Percentiles rank a stretch among this genome's conserved stretches.
phyloP scores from a whole-genome alignment of 2,888 invertebrate genomes.

The Epinotia demarniana region DNA sequence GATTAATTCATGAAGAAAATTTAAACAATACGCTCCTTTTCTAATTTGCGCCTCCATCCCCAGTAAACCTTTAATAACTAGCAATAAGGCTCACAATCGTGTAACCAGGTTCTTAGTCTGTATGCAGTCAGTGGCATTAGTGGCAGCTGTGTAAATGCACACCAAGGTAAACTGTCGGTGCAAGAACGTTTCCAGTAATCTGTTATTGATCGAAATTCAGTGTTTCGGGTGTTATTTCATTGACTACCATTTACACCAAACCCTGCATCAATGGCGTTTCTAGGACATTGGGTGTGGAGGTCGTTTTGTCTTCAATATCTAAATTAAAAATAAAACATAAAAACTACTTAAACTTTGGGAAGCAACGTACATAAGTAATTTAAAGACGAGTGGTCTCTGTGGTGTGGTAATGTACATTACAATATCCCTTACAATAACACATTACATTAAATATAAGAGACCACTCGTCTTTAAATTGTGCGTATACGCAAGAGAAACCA shows the following conservation, averaged over 20 bases:
- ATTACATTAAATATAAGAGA: background rate
- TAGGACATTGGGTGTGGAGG: background rate
- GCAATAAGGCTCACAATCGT: slow-evolving; percentile 23
- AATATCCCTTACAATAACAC: background rate
- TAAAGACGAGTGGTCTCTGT: no score
- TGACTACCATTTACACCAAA: background rate
- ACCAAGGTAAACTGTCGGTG: slow-evolving; percentile 60
- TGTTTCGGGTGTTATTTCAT: slow-evolving; percentile 18
- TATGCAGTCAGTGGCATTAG: slow-evolving; percentile 40
- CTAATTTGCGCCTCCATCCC: background rate
- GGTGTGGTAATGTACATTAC: no score
- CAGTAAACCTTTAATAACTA: background rate
- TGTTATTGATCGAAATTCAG: slow-evolving; percentile 37
- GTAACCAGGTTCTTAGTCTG: background rate
- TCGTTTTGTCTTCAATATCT: background rate
- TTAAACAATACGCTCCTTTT: slow-evolving; percentile 25
- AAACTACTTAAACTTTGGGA: background rate
- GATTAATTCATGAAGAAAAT: slow-evolving; percentile 22
- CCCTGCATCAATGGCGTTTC: background rate
- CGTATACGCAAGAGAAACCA: slow-evolving; percentile 6
- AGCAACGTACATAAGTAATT: background rate
- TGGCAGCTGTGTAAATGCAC: slow-evolving; percentile 69
- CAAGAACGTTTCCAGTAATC: slow-evolving; percentile 34
- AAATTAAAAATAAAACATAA: background rate
- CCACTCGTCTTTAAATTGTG: background rate